phyloP scores from a whole-genome alignment of 92 coral and sea anemone species.

The Porites divaricata region DNA sequence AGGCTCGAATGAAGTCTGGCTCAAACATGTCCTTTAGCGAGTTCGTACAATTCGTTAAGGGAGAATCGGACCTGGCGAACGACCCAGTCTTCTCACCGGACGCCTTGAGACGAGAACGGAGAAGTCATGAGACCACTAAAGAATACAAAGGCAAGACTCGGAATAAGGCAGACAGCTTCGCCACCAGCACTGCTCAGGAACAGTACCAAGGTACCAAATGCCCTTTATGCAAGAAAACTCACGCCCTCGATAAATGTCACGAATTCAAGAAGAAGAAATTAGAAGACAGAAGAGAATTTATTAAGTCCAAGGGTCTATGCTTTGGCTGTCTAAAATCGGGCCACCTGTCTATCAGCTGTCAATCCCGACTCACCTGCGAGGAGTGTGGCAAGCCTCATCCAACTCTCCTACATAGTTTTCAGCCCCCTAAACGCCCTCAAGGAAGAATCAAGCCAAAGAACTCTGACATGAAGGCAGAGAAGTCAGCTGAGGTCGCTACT shows the following conservation, averaged over 20 bases:
- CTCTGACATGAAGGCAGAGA: too few relatives aligned
- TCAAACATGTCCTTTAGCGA: conserved; percentile 24
- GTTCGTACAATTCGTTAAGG: conserved; percentile 56
- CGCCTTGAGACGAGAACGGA: conserved; percentile 47
- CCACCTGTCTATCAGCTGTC: conserved; percentile 60
- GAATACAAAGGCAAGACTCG: too few relatives aligned
- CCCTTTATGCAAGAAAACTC: conserved; percentile 7
- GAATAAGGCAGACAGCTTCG: too few relatives aligned
- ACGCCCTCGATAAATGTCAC: conserved; percentile 28
- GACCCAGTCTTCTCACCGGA: conserved; percentile 77
- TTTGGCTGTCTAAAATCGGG: conserved; percentile 60
- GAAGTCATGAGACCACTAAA: too few relatives aligned
- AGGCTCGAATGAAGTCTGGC: conserved; percentile 16
- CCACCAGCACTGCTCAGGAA: too few relatives aligned
- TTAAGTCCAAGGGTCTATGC: conserved; percentile 45
- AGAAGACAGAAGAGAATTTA: conserved; percentile 37
- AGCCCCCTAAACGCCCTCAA: not conserved
- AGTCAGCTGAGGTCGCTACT: too few relatives aligned
- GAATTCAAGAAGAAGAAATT: conserved; percentile 25
- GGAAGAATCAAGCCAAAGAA: too few relatives aligned
- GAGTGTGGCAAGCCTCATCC: conserved; percentile 60
- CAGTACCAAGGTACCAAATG: not conserved
- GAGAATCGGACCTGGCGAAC: conserved; percentile 69
- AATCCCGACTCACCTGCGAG: conserved; percentile 43
- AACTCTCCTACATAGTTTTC: conserved; percentile 31